Evolutionary conservation across 2,113 vertebrate genomes (phyloP).

Genomic region (Elachura formosa): DNA sequence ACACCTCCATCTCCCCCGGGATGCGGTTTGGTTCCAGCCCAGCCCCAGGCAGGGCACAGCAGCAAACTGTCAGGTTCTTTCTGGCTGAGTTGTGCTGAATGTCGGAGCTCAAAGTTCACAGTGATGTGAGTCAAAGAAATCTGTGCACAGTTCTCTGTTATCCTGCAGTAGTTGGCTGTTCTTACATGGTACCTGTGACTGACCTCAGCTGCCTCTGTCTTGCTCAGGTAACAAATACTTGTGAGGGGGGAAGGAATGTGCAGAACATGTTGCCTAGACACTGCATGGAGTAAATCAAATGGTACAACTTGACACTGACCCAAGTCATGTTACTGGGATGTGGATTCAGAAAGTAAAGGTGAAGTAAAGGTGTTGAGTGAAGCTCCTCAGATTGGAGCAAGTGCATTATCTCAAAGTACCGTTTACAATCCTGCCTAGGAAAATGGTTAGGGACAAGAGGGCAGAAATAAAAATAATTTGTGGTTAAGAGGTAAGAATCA

Average conservation of each 20-base stretch:
- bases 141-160: neutral
- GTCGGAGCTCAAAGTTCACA: neutral
- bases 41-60: accelerated
- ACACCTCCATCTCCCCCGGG: too few relatives aligned
- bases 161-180: neutral
- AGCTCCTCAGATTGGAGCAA: neutral
- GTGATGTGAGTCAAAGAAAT: neutral
- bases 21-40: accelerated
- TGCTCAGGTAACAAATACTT: neutral
- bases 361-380: neutral
- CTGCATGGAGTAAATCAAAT: neutral
- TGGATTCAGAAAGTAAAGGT: neutral
- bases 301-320: neutral
- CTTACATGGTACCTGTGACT: neutral
- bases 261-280: neutral
- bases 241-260: neutral
- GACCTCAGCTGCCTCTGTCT: neutral
- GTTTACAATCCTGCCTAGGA: neutral
- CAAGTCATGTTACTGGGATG: neutral
- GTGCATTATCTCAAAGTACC: neutral
- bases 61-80: accelerated
- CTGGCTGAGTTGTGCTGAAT: neutral
- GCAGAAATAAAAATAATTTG: neutral
- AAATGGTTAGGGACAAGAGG: neutral
- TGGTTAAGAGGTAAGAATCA: too few relatives aligned